A percentile compares a stretch with the other conserved stretches of the same genome.
Conservation (phyloP, 2,888 invertebrate species). For the Mimas tiliae region DNA sequence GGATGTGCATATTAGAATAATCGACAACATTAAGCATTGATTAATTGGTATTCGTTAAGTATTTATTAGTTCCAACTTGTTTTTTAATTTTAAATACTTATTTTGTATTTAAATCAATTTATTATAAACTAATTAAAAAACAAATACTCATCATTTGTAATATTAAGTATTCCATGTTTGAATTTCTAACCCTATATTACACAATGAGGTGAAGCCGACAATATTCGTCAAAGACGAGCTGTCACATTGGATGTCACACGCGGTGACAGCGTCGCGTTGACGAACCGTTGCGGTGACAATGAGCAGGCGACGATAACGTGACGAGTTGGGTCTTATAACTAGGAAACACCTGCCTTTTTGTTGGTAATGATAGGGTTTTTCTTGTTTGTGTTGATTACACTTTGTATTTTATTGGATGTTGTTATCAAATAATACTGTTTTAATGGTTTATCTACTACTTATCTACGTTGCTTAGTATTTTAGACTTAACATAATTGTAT, state of each 20-base stretch:
- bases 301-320: constrained; percentile 9
- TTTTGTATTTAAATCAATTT: not conserved
- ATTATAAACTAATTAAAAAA: no score
- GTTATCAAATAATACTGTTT: not conserved
- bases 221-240: constrained; percentile 20
- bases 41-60: not conserved
- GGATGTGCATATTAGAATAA: not conserved
- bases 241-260: constrained; percentile 17
- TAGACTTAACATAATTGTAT: no score
- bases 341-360: constrained; percentile 1
- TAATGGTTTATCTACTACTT: not conserved
- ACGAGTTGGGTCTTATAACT: constrained; percentile 1
- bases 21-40: not conserved
- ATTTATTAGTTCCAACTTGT: no score
- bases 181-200: not conserved
- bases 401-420: not conserved
- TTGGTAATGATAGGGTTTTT: not conserved
- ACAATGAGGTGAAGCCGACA: constrained; percentile 13
- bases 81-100: not conserved
- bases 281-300: constrained; percentile 14
- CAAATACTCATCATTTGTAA: not conserved
- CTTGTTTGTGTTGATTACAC: not conserved
- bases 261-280: constrained; percentile 14
- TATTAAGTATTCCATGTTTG: not conserved
- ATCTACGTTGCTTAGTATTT: not conserved